These are phyloP conservation scores for Polydrusus pterygomalis DNA, from an alignment of 2,888 invertebrate species.

Conservation along the genomic window DNA sequence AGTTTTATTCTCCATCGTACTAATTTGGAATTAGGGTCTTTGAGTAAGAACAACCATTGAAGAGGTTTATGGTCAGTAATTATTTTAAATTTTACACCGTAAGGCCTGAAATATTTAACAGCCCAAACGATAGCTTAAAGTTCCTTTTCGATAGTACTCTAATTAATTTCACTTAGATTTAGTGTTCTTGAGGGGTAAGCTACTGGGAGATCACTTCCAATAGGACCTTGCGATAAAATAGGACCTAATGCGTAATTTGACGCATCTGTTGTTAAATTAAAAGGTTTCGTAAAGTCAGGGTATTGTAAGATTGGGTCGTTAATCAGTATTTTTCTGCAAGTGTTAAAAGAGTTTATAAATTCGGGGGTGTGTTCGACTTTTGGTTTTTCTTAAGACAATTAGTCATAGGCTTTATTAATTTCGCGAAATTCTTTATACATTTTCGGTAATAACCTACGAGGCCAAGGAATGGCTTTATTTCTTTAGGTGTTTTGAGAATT, in stretches of 20 bases:
- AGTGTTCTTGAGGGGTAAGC: no score
- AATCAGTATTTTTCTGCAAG: constrained; percentile 24
- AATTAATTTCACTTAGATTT: background rate
- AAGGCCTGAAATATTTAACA: constrained; percentile 23
- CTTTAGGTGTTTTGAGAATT: constrained; percentile 41
- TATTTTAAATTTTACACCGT: constrained; percentile 19
- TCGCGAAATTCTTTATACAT: no score
- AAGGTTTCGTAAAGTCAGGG: constrained; percentile 42
- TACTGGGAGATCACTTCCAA: constrained; percentile 11
- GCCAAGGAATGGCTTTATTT: constrained; percentile 45
- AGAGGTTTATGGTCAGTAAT: constrained; percentile 58
- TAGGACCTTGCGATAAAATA: constrained; percentile 37
- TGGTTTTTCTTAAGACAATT: no score
- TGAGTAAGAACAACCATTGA: constrained; percentile 56
- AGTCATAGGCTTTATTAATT: no score
- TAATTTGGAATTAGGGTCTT: constrained; percentile 54
- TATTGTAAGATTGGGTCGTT: constrained; percentile 43
- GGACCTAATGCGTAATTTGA: constrained; percentile 41
- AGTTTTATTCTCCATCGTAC: constrained; percentile 49
- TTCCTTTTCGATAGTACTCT: constrained; percentile 23
- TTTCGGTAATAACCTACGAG: constrained; percentile 36
- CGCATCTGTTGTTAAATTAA: constrained; percentile 43
- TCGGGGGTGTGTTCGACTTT: no score
- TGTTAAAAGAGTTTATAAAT: no score
- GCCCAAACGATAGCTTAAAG: constrained; percentile 20